Percentiles rank a stretch among this genome's conserved stretches.
Conservation (phyloP, 1,140 invertebrate species). For the Akabosia matsudoensis region DNA sequence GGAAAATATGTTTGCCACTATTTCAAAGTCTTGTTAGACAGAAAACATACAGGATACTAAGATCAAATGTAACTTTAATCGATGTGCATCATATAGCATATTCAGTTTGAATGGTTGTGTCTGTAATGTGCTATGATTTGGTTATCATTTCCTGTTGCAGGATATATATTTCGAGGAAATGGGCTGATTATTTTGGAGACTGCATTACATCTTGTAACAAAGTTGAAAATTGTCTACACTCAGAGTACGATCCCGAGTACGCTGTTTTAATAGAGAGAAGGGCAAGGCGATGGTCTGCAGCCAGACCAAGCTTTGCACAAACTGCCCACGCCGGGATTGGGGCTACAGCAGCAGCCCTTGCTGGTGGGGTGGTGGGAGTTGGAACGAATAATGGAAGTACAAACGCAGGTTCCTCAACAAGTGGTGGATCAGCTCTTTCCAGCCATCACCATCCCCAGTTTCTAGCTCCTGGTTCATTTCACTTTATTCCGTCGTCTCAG, state of each 20-base stretch:
- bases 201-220: constrained; percentile 83
- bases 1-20: no score
- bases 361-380: constrained; percentile 32
- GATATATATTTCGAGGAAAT: constrained; percentile 75
- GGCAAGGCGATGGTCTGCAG: constrained; percentile 67
- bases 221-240: constrained; percentile 53
- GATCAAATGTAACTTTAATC: background rate
- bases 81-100: no score
- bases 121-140: background rate
- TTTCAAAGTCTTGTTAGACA: no score
- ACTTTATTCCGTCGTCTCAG: constrained; percentile 19
- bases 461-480: constrained; percentile 12
- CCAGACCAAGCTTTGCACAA: constrained; percentile 50
- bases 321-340: constrained; percentile 43
- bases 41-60: background rate
- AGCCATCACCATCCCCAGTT: background rate
- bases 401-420: background rate
- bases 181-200: constrained; percentile 72
- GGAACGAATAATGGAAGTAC: background rate
- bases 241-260: constrained; percentile 41
- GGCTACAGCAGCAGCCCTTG: constrained; percentile 41
- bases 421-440: background rate
- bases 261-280: constrained; percentile 62
- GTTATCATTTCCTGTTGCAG: constrained; percentile 48
- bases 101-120: no score